phyloP scores from a whole-genome alignment of 2,113 vertebrate genomes.

The Petrocephalus zakoni region DNA sequence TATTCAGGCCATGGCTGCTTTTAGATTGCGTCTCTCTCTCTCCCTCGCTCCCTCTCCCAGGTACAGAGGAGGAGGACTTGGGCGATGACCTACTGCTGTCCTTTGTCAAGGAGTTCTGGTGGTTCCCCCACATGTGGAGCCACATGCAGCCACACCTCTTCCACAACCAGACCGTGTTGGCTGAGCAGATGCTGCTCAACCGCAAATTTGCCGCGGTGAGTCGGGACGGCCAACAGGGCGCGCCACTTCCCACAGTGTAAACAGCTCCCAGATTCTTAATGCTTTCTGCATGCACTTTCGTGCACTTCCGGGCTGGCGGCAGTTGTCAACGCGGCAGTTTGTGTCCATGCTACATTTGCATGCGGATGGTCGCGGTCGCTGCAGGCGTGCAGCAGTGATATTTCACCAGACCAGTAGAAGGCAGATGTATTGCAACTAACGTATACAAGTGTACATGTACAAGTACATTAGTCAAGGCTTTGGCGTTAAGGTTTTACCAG shows the following conservation, averaged over 20 bases:
- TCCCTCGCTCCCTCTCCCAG: slow-evolving; percentile 53
- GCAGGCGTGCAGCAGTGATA: too few relatives aligned
- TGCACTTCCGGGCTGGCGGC: too few relatives aligned
- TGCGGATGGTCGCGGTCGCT: too few relatives aligned
- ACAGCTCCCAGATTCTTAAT: background rate
- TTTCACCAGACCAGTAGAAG: too few relatives aligned
- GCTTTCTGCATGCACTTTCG: too few relatives aligned
- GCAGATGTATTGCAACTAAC: too few relatives aligned
- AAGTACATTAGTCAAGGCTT: too few relatives aligned
- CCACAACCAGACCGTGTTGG: slow-evolving; percentile 93
- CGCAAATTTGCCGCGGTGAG: slow-evolving; percentile 94
- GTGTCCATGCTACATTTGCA: too few relatives aligned
- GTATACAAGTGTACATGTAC: too few relatives aligned
- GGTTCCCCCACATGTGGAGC: slow-evolving; percentile 99
- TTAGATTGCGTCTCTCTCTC: background rate
- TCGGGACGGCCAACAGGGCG: slow-evolving; percentile 38
- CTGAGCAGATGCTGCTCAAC: slow-evolving; percentile 96
- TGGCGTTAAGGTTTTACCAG: too few relatives aligned
- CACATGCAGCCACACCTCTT: slow-evolving; percentile 99
- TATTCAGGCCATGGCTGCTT: background rate
- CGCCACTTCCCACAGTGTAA: too few relatives aligned
- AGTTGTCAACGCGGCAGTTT: too few relatives aligned
- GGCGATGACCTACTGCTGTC: slow-evolving; percentile 91
- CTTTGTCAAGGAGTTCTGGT: slow-evolving; percentile 93
- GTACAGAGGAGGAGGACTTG: slow-evolving; percentile 88